Base-by-base conservation (phyloP, 2,888 invertebrate genomes). In the Tineola bisselliella region DNA sequence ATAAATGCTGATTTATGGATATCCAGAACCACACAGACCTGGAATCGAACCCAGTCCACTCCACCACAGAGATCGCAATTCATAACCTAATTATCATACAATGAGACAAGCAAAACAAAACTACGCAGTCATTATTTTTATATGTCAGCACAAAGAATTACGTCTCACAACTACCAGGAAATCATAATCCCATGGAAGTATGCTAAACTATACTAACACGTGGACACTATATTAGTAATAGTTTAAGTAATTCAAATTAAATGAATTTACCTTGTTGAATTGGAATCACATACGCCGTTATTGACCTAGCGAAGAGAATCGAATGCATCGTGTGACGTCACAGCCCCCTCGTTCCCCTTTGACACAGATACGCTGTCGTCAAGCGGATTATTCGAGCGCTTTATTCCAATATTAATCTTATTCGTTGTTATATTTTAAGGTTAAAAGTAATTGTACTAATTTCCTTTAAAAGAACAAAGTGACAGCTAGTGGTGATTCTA, bases 301-400 rank as follows among this genome's bases (percentile, higher is more conserved):
- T 25, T 25, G 25, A 25, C 25, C 25, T 25, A 25, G 25, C 25
- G 25, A 25, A 38, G 38, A 38, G 10, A 38, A 38, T 38, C 11
- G 10, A 38, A 38, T 38, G 38, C 38, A 38, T 38, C 10, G 10
- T 38, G 54, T 61, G 61, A 61, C 62, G 59, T 62, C 61, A 61
- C 30, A 12, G 17, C 15, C 10, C 11, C 56, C 13, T 56, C 18
- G 30, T 38, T 44, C 62, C 62, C 60, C 59, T 60, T 38, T 60
- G 62, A 56, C 62, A 60, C 44, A 60, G 38, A 60, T 57, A 60
- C 17, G 44, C 38, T 56, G 62, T 62, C 25, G 62, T 44, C 59
- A 61, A 58, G 62, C 62, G 62, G 62, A 61, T 61, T 38, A 38
- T 6, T 38, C 38, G 10, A 25, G 56, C 56, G 30, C 56, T 56